Conservation (phyloP, 2,113 vertebrate species). For the Ceyx cyanopectus region DNA sequence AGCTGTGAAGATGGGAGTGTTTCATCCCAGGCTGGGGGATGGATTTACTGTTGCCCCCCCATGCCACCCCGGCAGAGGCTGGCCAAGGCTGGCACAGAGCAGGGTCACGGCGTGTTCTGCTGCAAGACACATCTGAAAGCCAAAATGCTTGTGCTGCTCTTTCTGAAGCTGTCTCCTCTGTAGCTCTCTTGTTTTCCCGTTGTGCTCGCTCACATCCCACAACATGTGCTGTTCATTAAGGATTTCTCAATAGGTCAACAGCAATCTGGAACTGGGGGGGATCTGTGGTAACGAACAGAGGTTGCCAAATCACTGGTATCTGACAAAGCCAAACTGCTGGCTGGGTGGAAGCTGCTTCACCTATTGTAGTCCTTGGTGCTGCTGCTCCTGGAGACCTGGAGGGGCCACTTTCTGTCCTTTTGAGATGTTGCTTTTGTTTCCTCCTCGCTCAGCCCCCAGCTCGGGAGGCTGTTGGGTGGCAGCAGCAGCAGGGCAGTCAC, state of each 20-base stretch:
- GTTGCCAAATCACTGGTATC: not conserved
- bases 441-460: not conserved
- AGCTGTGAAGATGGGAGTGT: not conserved
- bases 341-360: not conserved
- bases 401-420: not conserved
- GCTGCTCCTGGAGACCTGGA: not conserved
- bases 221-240: constrained; percentile 59
- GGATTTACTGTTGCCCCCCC: not conserved
- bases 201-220: not conserved
- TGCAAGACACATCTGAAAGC: not conserved
- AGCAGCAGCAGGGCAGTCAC: not conserved
- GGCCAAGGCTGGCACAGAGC: not conserved
- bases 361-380: not conserved
- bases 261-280: not conserved
- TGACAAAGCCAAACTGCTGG: not conserved
- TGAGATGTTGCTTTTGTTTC: not conserved
- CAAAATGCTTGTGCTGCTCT: not conserved
- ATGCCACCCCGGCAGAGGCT: not conserved
- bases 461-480: not conserved
- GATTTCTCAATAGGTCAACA: constrained; percentile 57
- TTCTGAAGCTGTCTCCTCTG: not conserved
- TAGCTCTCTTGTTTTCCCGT: constrained; percentile 4
- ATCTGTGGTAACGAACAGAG: not conserved
- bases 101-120: not conserved
- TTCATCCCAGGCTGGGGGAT: not conserved